These are phyloP conservation scores for Elegia similella DNA, from an alignment of 2,888 invertebrate genomes.

Conservation along the genomic window DNA sequence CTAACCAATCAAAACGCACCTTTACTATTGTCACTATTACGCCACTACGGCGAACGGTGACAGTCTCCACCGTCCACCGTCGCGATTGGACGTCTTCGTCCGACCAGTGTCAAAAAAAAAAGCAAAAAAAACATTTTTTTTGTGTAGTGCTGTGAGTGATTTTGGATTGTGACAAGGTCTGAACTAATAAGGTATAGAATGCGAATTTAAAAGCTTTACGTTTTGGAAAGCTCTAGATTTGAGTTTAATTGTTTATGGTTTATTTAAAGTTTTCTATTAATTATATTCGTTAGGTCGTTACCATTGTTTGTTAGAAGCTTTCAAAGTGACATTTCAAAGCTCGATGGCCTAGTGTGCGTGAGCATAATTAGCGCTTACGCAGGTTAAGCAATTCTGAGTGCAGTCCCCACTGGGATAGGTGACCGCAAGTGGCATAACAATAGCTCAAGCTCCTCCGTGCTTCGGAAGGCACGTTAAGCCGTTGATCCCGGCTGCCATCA, in stretches of 20 bases:
- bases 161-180: neutral
- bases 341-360: no score
- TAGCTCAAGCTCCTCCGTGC: no score
- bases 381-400: no score
- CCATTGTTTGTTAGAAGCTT: no score
- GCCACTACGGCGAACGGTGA: constrained; percentile 5
- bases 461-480: no score
- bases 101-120: neutral
- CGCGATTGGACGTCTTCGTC: neutral
- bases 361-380: no score
- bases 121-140: neutral
- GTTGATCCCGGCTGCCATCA: no score
- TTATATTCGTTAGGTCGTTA: no score
- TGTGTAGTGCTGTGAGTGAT: constrained; percentile 2
- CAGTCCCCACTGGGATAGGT: no score
- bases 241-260: neutral
- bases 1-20: constrained; percentile 11
- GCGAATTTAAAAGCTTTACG: neutral
- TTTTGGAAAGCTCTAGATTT: neutral
- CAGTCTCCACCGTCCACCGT: constrained; percentile 3
- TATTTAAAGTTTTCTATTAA: no score
- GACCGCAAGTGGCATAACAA: no score
- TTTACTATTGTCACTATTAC: constrained; percentile 13
- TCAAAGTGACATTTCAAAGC: no score
- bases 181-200: neutral